Percentiles rank a stretch among this genome's conserved stretches.
These are phyloP conservation scores for Danio choprae DNA, from an alignment of 2,797 vertebrate genomes.

Conservation along the genomic window DNA sequence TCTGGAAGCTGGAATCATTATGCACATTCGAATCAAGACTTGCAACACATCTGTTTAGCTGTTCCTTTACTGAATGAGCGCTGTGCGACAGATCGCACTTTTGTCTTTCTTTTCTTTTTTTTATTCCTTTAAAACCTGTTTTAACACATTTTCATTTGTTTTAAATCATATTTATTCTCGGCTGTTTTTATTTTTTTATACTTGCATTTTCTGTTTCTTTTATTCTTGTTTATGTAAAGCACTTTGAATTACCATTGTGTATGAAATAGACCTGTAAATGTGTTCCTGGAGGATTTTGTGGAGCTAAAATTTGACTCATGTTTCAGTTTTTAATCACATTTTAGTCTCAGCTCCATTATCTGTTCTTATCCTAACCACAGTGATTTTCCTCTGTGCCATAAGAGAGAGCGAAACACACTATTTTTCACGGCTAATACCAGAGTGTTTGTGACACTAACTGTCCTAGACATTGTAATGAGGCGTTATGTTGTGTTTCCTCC, in stretches of 20 bases:
- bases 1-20: no score
- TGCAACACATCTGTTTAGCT: neutral
- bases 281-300: neutral
- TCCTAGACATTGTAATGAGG: constrained; percentile 34
- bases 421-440: neutral
- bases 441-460: constrained; percentile 3
- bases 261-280: neutral
- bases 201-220: no score
- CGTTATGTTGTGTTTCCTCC: constrained; percentile 13
- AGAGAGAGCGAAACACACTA: neutral
- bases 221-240: no score
- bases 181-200: no score
- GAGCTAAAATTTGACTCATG: neutral
- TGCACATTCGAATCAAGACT: no score
- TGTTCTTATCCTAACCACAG: neutral
- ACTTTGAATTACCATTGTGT: no score
- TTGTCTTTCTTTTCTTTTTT: no score
- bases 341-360: constrained; percentile 17
- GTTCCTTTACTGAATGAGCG: no score
- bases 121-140: no score
- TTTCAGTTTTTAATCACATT: constrained; percentile 26
- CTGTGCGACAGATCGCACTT: no score
- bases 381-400: constrained; percentile 1
- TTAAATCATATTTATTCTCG: no score
- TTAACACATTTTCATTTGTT: no score